These are phyloP conservation scores for Epizoanthus scotinus DNA, from an alignment of 92 coral and sea anemone genomes.

Conservation along the genomic window DNA sequence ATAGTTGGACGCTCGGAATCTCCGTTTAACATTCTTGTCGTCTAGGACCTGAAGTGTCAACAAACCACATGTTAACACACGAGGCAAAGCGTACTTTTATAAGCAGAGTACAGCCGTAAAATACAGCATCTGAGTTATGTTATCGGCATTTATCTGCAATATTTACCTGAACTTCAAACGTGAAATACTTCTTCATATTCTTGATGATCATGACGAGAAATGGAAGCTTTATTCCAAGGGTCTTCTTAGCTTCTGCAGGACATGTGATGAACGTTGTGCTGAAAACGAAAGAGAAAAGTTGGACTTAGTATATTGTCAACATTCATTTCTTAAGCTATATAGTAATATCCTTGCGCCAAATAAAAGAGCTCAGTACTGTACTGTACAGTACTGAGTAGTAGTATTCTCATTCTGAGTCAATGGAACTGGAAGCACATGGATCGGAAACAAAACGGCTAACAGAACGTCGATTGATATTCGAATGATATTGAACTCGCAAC, in stretches of 20 bases:
- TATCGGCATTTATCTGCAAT: too few relatives aligned
- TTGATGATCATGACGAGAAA: constrained; percentile 99
- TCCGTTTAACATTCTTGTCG: constrained; percentile 97
- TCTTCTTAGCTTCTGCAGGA: constrained; percentile 89
- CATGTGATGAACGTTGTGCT: constrained; percentile 98
- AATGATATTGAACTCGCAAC: background rate
- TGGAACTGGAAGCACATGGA: background rate
- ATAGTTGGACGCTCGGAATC: constrained; percentile 99
- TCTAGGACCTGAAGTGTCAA: constrained; percentile 99
- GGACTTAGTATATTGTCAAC: background rate
- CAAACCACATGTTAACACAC: constrained; percentile 48
- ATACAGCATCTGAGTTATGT: background rate
- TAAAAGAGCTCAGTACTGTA: too few relatives aligned
- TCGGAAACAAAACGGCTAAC: background rate
- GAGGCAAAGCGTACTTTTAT: background rate
- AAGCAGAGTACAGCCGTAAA: constrained; percentile 14
- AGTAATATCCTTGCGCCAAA: background rate
- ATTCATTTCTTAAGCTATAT: too few relatives aligned
- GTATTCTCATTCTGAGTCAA: too few relatives aligned
- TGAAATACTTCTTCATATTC: constrained; percentile 98
- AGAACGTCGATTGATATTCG: too few relatives aligned
- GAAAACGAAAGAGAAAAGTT: constrained; percentile 23
- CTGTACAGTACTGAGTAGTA: too few relatives aligned
- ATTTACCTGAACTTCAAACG: constrained; percentile 97
- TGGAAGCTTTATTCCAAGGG: constrained; percentile 98